Percentiles rank a stretch among this genome's conserved stretches.
Conservation (phyloP, 2,113 vertebrate species). For the Scytalopus superciliaris region DNA sequence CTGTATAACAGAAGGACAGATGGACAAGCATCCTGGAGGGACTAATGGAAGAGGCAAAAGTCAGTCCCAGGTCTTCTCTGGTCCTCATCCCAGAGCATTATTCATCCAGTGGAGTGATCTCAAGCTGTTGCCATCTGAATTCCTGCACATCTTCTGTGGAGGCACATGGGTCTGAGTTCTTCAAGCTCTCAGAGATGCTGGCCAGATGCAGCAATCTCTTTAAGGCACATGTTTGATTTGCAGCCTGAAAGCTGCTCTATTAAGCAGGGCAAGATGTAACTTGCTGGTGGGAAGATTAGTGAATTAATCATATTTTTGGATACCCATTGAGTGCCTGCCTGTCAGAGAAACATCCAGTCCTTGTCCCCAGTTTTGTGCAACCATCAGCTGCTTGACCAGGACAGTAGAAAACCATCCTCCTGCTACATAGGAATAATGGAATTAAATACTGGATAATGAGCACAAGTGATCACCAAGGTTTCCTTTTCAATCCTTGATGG, state of each 20-base stretch:
- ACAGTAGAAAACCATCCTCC: background rate
- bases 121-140: background rate
- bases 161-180: background rate
- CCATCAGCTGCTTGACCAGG: accelerated
- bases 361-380: background rate
- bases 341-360: background rate
- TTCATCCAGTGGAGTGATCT: background rate
- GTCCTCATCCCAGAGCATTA: background rate
- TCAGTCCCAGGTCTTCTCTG: background rate
- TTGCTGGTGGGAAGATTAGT: background rate
- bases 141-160: background rate
- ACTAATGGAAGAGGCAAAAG: background rate
- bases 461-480: background rate
- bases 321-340: background rate
- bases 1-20: background rate
- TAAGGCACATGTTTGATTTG: background rate
- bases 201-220: background rate
- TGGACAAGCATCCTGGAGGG: background rate
- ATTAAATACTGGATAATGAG: background rate
- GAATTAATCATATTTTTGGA: background rate
- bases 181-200: background rate
- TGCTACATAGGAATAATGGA: background rate
- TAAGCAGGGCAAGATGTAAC: background rate
- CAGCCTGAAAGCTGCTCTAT: background rate
- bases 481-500: background rate